Evolutionary conservation across 1,140 invertebrate genomes (phyloP), one percentile per base, ranked within the genome.

Genomic region (Drosophila ironensis): DNA sequence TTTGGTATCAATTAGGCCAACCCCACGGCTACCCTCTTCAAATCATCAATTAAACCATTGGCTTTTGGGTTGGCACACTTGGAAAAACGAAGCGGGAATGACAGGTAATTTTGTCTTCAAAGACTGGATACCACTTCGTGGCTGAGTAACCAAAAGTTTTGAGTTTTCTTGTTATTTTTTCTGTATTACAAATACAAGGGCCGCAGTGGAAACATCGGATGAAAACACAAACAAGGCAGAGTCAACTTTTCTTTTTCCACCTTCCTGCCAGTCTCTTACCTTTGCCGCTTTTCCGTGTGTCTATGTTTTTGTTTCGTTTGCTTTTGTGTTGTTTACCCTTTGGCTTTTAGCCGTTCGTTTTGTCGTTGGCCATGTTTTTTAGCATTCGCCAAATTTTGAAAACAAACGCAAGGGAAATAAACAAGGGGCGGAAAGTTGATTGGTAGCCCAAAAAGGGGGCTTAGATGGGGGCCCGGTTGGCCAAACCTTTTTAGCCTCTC

Each of bases 281-380:
- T 30, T 14, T 22, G 33, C 11, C 37, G 8, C 9, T 11, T 46
- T 37, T 25, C 9, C 20, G 24, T 68, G 47, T 67, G n/a, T 51
- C 38, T 67, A 38, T 68, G 61, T 54, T 67, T 67, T 67, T 68
- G 53, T 70, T 64, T 63, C 48, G 54, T 33, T 48, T 71, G 33
- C 57, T 40, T 63, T 72, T 72, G 56, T 54, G 45, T 60, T 71
- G 63, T 82, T 82, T 78, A 84, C 78, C 78, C 78, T 84, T 84
- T 84, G 78, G 81, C 73, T 84, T 84, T 82, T 71, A 64, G n/a
- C 54, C 70, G 56, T 77, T 76, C 61, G 72, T 82, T 72, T 64
- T 66, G 50, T 56, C 54, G 78, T 66, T 66, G 16, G 81, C 78
- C 63, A 82, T 82, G 68, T 72, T 76, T 77, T 76, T 63, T 42